Evolutionary conservation across 2,888 invertebrate genomes (phyloP).

Genomic region (Polymixis lichenea): DNA sequence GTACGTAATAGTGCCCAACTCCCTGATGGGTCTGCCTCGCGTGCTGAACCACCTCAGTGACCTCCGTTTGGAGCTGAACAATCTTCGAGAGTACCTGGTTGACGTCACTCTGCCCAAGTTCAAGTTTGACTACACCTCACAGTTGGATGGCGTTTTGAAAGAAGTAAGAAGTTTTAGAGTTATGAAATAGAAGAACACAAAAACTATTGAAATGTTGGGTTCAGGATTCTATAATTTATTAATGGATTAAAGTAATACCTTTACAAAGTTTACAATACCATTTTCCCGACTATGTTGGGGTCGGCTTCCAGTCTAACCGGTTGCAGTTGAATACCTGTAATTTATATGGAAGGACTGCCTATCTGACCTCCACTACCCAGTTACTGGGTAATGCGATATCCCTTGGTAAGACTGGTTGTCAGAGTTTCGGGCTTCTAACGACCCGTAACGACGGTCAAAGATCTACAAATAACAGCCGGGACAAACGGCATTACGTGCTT

Average conservation of each 20-base stretch:
- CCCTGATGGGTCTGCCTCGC: conserved; percentile 91
- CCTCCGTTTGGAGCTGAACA: conserved; percentile 90
- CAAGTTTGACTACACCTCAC: conserved; percentile 92
- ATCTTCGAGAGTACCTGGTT: conserved; percentile 91
- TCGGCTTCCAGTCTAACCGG: too few species aligned
- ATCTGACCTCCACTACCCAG: neutral
- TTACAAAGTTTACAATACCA: too few species aligned
- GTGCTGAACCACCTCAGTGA: conserved; percentile 90
- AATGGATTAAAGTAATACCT: too few species aligned
- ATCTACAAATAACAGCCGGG: neutral
- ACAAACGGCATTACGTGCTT: neutral
- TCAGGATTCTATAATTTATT: neutral
- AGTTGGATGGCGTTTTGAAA: conserved; percentile 91
- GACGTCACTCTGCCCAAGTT: conserved; percentile 94
- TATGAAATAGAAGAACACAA: neutral
- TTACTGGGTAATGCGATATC: neutral
- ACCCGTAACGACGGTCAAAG: neutral
- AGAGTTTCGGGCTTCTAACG: too few species aligned
- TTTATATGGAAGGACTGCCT: neutral
- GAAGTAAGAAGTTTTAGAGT: conserved; percentile 85
- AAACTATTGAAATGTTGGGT: neutral
- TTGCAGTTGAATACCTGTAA: neutral
- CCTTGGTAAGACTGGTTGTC: too few species aligned
- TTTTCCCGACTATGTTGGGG: too few species aligned
- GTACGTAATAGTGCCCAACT: conserved; percentile 93